Evolutionary conservation across 2,113 vertebrate species (phyloP), one percentile per base, ranked within the genome.

Genomic region (Phylloscopus trochilus): DNA sequence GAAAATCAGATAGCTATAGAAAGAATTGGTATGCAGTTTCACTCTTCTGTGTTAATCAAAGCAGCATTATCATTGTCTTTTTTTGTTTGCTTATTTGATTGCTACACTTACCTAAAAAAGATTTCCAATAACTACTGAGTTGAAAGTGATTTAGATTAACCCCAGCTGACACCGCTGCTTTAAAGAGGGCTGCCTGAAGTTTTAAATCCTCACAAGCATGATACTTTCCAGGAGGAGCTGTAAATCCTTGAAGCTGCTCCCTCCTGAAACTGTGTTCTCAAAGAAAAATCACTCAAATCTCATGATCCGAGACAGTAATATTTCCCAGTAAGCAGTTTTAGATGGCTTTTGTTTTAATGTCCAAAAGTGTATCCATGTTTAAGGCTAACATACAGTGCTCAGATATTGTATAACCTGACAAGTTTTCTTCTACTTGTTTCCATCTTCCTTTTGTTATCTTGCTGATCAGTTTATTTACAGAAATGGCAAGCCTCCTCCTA

Each of bases 131-230:
- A 70, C 82, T 83, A 67, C 68, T 72, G 93, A 86, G 85, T 77
- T 94, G 79, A 91, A 92, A 95, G 87, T 93, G 85, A 91, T 95
- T 95, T 95, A 92, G 87, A 85, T 95, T 93, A 96, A 94, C 85
- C 85, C 85, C 67, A 83, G 68, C 82, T 91, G 93, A 90, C 73
- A 85, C 55, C 0, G 0, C 44, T 94, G 59, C 90, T 96, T 91
- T 93, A 91, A 93, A 92, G 82, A 95, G 68, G 33, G 44, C 68
- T 96, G 82, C 82, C 56, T 90, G 90, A 88, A 58, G 82, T 90
- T 95, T 90, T 92, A 80, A 91, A 81, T 94, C 91, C 89, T 90
- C 56, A 60, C 39, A 52, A 83, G 64, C 53, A 46, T 90, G 87
- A 81, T 92, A 41, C 73, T 93, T 82, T 82, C 52, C 85, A 81